Conservation (phyloP, 2,113 vertebrate genomes). For the Seriola dumerili region DNA sequence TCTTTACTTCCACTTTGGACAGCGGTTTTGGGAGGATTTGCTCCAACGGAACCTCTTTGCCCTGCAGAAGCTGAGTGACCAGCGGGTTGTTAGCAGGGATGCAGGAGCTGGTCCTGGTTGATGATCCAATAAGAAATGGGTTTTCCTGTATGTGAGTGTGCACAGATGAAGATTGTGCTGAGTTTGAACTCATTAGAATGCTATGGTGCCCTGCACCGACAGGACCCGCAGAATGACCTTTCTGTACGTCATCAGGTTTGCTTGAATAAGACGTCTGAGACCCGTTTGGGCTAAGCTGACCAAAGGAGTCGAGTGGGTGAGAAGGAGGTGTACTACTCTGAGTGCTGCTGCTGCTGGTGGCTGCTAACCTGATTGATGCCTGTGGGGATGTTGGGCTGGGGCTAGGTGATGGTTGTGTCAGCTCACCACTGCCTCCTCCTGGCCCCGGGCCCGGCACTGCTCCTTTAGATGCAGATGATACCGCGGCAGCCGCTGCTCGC, state of each 20-base stretch:
- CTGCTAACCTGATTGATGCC: conserved; percentile 35
- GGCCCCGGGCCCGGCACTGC: conserved; percentile 88
- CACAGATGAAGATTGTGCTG: conserved; percentile 42
- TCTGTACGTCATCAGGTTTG: conserved; percentile 33
- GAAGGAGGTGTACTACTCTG: conserved; percentile 58
- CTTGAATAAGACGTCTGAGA: conserved; percentile 40
- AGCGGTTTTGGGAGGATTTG: conserved; percentile 93
- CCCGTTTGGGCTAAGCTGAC: conserved; percentile 38
- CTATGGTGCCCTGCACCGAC: conserved; percentile 9
- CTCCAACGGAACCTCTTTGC: conserved; percentile 93
- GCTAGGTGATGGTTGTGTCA: conserved; percentile 66
- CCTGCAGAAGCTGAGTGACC: conserved; percentile 95
- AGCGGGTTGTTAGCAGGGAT: conserved; percentile 96
- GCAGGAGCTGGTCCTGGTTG: conserved; percentile 83
- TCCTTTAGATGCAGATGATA: conserved; percentile 80
- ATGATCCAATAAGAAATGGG: conserved; percentile 57
- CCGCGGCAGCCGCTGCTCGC: conserved; percentile 88
- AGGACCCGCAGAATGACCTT: background rate
- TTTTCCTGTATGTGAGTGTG: conserved; percentile 62
- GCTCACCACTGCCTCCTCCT: conserved; percentile 83
- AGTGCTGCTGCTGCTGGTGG: conserved; percentile 59
- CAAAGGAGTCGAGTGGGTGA: conserved; percentile 44
- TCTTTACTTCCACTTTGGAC: conserved; percentile 85
- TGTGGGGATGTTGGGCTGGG: conserved; percentile 63
- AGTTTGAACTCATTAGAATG: conserved; percentile 28